These are phyloP conservation scores for Anabas testudineus DNA, from an alignment of 2,797 vertebrate genomes.

Conservation along the genomic window DNA sequence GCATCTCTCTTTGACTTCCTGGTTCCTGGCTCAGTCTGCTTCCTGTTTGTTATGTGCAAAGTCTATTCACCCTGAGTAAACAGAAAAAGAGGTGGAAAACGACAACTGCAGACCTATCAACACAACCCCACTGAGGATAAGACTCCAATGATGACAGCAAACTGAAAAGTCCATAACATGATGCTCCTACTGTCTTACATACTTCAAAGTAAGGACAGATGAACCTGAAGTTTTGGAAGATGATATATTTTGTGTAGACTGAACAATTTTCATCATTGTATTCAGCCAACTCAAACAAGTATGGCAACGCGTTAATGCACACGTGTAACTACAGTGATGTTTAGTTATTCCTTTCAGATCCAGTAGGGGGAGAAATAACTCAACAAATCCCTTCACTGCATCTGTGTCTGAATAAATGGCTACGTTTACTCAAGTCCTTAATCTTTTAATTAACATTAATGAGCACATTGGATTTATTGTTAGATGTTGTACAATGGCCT, in stretches of 20 bases:
- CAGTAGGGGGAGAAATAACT: conserved; percentile 73
- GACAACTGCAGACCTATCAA: conserved; percentile 33
- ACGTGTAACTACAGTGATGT: neutral
- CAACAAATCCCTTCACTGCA: conserved; percentile 8
- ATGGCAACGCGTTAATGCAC: neutral
- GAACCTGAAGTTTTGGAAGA: neutral
- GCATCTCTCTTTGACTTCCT: conserved; percentile 74
- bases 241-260: neutral
- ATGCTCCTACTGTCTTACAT: conserved; percentile 20
- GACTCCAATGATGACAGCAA: conserved; percentile 42
- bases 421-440: conserved; percentile 48
- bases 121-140: conserved; percentile 13
- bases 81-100: conserved; percentile 43
- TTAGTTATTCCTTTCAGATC: conserved; percentile 43
- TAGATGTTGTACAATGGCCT: conserved; percentile 31
- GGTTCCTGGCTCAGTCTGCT: conserved; percentile 53
- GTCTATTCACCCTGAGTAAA: conserved; percentile 64
- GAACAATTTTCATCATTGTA: conserved; percentile 7
- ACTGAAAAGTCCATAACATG: conserved; percentile 47
- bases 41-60: conserved; percentile 78
- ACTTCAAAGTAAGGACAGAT: conserved; percentile 18
- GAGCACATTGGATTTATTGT: conserved; percentile 40
- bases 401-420: conserved; percentile 40
- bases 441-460: conserved; percentile 61
- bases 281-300: neutral